Conservation (phyloP, 2,797 vertebrate genomes). For the Telmatherina bonti region DNA sequence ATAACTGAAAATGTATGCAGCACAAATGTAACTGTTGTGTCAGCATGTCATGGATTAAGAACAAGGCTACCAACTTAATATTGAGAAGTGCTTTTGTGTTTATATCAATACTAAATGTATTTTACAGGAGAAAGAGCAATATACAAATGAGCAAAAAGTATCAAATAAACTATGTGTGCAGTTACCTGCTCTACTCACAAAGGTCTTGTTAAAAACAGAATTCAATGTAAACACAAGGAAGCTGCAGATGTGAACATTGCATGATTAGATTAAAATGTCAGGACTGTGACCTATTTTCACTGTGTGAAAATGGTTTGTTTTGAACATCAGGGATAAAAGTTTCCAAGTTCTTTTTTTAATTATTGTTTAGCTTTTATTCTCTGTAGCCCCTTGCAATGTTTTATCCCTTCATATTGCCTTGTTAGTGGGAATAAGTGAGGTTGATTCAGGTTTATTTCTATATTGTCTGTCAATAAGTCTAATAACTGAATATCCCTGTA, state of each 20-base stretch:
- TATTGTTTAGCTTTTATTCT: too few relatives aligned
- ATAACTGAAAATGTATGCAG: background rate
- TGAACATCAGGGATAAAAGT: too few relatives aligned
- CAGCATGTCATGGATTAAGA: background rate
- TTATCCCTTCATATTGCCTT: background rate
- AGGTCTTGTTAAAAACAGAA: background rate
- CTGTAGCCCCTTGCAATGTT: too few relatives aligned
- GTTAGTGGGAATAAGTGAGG: background rate
- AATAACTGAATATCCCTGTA: too few relatives aligned
- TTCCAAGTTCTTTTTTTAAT: background rate
- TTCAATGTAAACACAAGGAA: background rate
- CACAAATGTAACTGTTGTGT: background rate
- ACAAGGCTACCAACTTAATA: background rate
- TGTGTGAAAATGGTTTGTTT: background rate
- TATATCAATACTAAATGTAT: background rate
- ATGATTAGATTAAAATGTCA: background rate
- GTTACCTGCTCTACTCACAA: background rate
- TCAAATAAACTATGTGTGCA: background rate
- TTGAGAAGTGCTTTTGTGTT: background rate
- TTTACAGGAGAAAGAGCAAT: background rate
- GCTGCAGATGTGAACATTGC: background rate
- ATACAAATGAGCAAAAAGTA: background rate
- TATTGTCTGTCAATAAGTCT: background rate
- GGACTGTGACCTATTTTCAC: background rate
- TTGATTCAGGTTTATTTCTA: background rate